These are phyloP conservation scores for Pachyrhynchus sulphureomaculatus DNA, from an alignment of 1,140 invertebrate genomes.

Conservation along the genomic window DNA sequence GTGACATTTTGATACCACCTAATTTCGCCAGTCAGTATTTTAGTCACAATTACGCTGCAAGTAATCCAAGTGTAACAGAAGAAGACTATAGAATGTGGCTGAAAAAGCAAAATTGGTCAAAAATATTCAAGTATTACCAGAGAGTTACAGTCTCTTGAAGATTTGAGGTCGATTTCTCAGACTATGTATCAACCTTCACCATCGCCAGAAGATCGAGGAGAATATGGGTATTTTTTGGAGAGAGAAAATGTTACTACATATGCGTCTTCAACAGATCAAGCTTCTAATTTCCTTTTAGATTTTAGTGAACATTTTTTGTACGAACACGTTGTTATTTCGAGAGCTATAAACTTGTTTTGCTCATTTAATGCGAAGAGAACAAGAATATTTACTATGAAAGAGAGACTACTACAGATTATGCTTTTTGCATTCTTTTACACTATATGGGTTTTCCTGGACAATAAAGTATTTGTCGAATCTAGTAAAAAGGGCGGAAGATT, in stretches of 20 bases:
- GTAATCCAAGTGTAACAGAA: constrained; percentile 2
- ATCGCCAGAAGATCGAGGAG: not conserved
- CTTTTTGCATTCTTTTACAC: constrained; percentile 3
- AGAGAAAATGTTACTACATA: not conserved
- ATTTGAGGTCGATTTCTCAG: not conserved
- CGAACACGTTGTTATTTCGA: constrained; percentile 17
- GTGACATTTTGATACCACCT: not conserved
- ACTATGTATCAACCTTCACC: not conserved
- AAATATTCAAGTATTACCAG: not conserved
- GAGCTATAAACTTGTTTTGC: constrained; percentile 2
- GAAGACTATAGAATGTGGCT: constrained; percentile 17
- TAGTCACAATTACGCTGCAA: not conserved
- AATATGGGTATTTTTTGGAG: not conserved
- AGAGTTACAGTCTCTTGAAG: not conserved
- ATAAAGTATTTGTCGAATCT: not conserved
- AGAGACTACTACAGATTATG: not conserved
- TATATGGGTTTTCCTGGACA: not conserved
- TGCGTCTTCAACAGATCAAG: not conserved
- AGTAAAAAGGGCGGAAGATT: not conserved
- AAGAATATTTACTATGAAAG: not conserved
- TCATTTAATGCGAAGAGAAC: constrained; percentile 5
- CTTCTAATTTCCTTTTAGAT: not conserved
- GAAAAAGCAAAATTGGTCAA: constrained; percentile 3
- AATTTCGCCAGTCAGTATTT: not conserved
- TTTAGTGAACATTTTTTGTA: constrained; percentile 4